These are phyloP conservation scores for Agrotis ipsilon DNA, from an alignment of 2,888 invertebrate species.

Conservation along the genomic window DNA sequence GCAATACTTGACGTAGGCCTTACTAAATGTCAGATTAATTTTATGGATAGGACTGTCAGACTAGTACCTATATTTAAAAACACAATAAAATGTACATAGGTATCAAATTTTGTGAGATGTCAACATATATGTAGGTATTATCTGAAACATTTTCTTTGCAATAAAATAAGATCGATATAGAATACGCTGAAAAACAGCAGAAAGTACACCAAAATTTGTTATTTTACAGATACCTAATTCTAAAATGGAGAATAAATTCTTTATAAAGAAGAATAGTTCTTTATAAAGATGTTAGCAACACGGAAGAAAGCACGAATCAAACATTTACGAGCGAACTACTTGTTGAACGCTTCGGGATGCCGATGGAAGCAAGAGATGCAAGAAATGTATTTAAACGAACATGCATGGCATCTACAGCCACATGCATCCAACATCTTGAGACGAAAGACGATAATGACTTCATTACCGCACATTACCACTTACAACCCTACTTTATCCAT, in stretches of 20 bases:
- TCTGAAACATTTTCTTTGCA: too few species aligned
- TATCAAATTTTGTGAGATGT: too few species aligned
- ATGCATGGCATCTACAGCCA: neutral
- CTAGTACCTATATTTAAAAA: too few species aligned
- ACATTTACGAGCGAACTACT: slow-evolving; percentile 43
- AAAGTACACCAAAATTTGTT: too few species aligned
- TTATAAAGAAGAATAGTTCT: neutral
- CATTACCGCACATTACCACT: slow-evolving; percentile 24
- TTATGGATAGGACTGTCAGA: too few species aligned
- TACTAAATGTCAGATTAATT: neutral
- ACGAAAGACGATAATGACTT: slow-evolving; percentile 24
- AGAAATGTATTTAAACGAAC: neutral
- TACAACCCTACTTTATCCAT: neutral
- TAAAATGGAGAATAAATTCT: neutral
- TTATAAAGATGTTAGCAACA: neutral
- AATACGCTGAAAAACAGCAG: too few species aligned
- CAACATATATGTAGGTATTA: too few species aligned
- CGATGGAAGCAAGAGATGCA: neutral
- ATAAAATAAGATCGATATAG: too few species aligned
- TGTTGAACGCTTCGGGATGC: slow-evolving; percentile 34
- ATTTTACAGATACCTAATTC: too few species aligned
- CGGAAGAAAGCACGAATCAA: neutral
- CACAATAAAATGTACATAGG: too few species aligned
- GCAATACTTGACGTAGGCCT: neutral
- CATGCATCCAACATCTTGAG: slow-evolving; percentile 18